These are phyloP conservation scores for Cyclopterus lumpus DNA, from an alignment of 2,797 vertebrate species.

Conservation along the genomic window DNA sequence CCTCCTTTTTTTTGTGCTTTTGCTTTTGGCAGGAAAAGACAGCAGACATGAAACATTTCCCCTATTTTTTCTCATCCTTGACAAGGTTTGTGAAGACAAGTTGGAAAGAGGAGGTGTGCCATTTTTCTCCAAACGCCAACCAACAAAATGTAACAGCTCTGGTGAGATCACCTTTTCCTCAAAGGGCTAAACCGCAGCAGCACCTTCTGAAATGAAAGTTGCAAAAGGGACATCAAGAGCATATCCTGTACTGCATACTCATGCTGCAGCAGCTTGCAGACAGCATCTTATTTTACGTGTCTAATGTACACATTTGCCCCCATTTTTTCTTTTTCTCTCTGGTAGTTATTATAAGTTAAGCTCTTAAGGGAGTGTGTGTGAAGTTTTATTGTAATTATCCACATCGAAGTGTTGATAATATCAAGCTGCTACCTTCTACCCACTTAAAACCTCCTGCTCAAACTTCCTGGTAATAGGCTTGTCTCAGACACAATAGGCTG, in stretches of 20 bases:
- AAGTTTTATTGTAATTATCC: conserved; percentile 48
- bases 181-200: conserved; percentile 62
- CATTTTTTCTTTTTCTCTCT: conserved; percentile 21
- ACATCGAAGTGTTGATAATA: conserved; percentile 64
- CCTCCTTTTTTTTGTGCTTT: conserved; percentile 62
- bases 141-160: conserved; percentile 73
- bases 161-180: conserved; percentile 71
- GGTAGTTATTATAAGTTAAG: conserved; percentile 41
- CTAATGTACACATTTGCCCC: conserved; percentile 31
- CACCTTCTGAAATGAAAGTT: conserved; percentile 63
- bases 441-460: conserved; percentile 66
- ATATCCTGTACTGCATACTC: conserved; percentile 43
- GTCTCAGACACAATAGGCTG: conserved; percentile 87
- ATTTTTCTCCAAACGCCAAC: conserved; percentile 70
- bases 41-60: conserved; percentile 78
- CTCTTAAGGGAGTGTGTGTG: conserved; percentile 25
- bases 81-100: conserved; percentile 76
- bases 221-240: conserved; percentile 64
- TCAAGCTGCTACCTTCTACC: conserved; percentile 61
- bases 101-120: conserved; percentile 61
- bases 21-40: conserved; percentile 77
- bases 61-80: conserved; percentile 66
- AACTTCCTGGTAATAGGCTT: conserved; percentile 84
- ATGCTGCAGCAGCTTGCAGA: conserved; percentile 35
- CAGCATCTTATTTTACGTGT: conserved; percentile 30